Base-by-base conservation (phyloP, 2,888 invertebrate species). In the Drosophila demipolita region DNA sequence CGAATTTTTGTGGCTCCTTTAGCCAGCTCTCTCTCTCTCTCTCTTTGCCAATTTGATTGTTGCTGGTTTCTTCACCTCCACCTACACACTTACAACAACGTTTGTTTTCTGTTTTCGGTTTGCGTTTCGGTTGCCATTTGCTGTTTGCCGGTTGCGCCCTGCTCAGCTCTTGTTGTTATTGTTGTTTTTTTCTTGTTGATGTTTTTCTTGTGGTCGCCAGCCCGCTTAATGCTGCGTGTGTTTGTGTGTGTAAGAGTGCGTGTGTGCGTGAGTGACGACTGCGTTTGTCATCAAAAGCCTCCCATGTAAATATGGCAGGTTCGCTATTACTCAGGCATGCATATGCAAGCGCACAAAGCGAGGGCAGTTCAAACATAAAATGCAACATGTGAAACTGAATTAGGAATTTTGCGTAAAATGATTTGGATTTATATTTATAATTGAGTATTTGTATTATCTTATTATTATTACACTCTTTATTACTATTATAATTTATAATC, bases 1-100 rank as follows among this genome's bases (percentile, higher is more conserved):
- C 84, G 66, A 83, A 88, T 90, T 88, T 87, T 89, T 90, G 90
- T 70, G 89, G 90, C 75, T 87, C 76, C 82, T 69, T 80, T 83
- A 70, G 57, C 70, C 6, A 29, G 29, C 50, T 53, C 7, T 15
- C 1, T 35, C 12, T 48, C 40, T 29, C 40, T 45, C 36, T 9
- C 32, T 26, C 48, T 36, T 2, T 32, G 33, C 35, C 33, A 48
- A 35, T n/a, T 29, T 26, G 23, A 20, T 38, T 29, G 11, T 38
- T 57, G 23, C 32, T 49, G 42, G 54, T 52, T 36, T 23, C 54
- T 17, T 57, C 20, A 35, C 26, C 48, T 49, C 9, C 53, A 52
- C 17, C 12, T 8, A 45, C 8, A 20, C 42, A 23, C 17, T 29
- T 23, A 26, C 58, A 49, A 23, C 26, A 49, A 49, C 26, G 40